These are phyloP conservation scores for Aphodius granarius DNA, from an alignment of 2,888 invertebrate species.

Conservation along the genomic window DNA sequence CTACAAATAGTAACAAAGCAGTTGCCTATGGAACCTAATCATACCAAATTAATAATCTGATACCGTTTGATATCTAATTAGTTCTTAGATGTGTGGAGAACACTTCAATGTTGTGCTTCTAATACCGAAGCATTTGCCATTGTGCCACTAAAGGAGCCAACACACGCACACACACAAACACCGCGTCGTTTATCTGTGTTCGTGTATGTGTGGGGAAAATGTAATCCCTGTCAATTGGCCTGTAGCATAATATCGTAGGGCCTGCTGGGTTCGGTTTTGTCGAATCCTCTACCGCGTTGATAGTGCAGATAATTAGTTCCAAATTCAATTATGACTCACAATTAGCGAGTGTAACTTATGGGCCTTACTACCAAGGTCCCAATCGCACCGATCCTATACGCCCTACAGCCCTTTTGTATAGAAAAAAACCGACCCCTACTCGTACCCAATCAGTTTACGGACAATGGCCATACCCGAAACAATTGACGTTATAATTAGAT, in stretches of 20 bases:
- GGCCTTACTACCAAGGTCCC: background rate
- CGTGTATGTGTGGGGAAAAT: background rate
- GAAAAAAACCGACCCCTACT: background rate
- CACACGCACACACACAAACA: background rate
- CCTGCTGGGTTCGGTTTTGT: background rate
- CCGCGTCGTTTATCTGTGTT: background rate
- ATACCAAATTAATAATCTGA: background rate
- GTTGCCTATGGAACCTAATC: background rate
- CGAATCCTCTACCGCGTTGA: background rate
- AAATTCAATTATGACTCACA: conserved; percentile 11
- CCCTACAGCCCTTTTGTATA: background rate
- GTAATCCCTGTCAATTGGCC: background rate
- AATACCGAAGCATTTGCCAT: background rate
- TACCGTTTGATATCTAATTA: background rate
- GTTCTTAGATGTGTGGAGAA: background rate
- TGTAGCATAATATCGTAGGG: background rate
- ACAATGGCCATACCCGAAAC: background rate
- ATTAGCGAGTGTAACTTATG: conserved; percentile 10
- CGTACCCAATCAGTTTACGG: background rate
- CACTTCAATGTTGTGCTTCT: background rate
- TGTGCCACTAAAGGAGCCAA: background rate
- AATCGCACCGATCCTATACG: background rate
- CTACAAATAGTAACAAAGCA: too few relatives aligned
- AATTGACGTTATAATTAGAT: background rate
- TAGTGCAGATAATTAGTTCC: conserved; percentile 6